Conservation (phyloP, 2,888 invertebrate genomes). For the Nymphalis c-album region DNA sequence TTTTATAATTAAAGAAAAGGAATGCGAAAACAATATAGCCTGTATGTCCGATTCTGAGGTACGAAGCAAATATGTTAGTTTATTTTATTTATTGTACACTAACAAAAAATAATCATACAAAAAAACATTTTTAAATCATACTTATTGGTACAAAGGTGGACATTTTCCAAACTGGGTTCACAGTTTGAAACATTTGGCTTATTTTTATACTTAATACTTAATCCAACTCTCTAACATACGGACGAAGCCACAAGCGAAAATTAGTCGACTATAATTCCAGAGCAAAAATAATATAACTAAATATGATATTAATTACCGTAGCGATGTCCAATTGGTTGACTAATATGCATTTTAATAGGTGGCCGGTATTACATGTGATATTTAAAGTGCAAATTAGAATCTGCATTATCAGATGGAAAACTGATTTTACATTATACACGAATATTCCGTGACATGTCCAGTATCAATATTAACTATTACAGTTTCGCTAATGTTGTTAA, state of each 20-base stretch:
- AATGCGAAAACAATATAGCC: too few species aligned
- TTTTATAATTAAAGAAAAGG: too few species aligned
- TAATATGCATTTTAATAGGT: slow-evolving; percentile 39
- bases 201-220: too few species aligned
- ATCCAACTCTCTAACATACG: too few species aligned
- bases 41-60: too few species aligned
- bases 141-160: too few species aligned
- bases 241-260: not conserved
- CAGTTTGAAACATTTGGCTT: too few species aligned
- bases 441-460: slow-evolving; percentile 31
- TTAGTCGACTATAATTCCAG: slow-evolving; percentile 10
- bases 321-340: slow-evolving; percentile 34
- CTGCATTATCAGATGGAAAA: slow-evolving; percentile 37
- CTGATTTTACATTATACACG: slow-evolving; percentile 33
- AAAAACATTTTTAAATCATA: too few species aligned
- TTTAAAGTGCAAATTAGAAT: slow-evolving; percentile 44
- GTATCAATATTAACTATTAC: slow-evolving; percentile 29
- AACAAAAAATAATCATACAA: too few species aligned
- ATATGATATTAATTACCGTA: slow-evolving; percentile 30
- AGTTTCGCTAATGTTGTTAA: slow-evolving; percentile 25
- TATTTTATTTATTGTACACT: too few species aligned
- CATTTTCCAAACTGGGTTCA: too few species aligned
- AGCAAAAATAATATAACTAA: slow-evolving; percentile 13
- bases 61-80: too few species aligned
- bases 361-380: slow-evolving; percentile 38